These are phyloP conservation scores for Torymus tubicola DNA, from an alignment of 2,888 invertebrate species.

Conservation along the genomic window DNA sequence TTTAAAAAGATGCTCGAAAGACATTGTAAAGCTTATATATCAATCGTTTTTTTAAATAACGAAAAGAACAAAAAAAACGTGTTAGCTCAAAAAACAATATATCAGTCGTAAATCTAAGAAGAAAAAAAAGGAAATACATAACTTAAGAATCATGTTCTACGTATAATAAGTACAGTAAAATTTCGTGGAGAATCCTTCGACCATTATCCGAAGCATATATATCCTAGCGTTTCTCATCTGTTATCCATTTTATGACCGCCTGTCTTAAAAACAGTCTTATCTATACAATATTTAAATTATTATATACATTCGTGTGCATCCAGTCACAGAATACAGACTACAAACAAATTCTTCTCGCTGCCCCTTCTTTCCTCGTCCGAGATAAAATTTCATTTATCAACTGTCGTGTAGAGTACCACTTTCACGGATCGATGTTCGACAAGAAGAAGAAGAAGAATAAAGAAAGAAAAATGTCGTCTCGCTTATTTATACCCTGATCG, in stretches of 20 bases:
- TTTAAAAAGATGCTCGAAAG: conserved; percentile 33
- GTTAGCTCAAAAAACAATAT: conserved; percentile 16
- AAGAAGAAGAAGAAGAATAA: too few relatives aligned
- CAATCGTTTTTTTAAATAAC: conserved; percentile 1
- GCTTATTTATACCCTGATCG: conserved; percentile 49
- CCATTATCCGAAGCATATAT: conserved; percentile 30
- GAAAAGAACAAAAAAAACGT: conserved; percentile 2
- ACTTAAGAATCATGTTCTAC: conserved; percentile 33
- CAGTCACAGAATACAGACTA: conserved; percentile 68
- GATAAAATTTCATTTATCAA: conserved; percentile 28
- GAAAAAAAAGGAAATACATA: conserved; percentile 42
- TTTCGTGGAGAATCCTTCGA: conserved; percentile 46
- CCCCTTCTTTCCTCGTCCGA: not conserved
- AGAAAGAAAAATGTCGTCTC: conserved; percentile 36
- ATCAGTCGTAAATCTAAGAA: conserved; percentile 31
- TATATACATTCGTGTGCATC: conserved; percentile 72
- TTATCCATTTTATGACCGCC: conserved; percentile 29
- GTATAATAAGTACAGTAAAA: conserved; percentile 63
- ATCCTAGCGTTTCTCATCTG: conserved; percentile 27
- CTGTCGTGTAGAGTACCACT: conserved; percentile 27
- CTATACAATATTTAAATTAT: conserved; percentile 75
- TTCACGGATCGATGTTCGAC: conserved; percentile 43
- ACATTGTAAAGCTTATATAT: conserved; percentile 20
- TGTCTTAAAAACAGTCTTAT: conserved; percentile 70
- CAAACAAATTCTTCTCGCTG: conserved; percentile 15